A percentile compares a stretch with the other conserved stretches of the same genome.
phyloP scores from a whole-genome alignment of 1,140 invertebrate genomes.

The Scaptodrosophila lebanonensis region DNA sequence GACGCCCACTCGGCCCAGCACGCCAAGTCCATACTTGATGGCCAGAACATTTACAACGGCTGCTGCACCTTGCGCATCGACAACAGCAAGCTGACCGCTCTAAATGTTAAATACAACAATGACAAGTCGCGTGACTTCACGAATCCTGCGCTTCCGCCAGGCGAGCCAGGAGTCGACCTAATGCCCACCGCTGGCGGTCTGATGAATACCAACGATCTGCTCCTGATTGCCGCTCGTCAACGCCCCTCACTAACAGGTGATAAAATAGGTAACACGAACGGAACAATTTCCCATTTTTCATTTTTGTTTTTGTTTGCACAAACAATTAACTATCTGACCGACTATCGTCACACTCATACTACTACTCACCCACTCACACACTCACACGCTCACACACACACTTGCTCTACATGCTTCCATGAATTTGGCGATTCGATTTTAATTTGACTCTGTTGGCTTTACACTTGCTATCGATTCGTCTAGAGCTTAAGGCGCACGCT shows the following conservation, averaged over 20 bases:
- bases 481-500: constrained; percentile 50
- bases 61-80: constrained; percentile 99
- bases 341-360: neutral
- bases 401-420: neutral
- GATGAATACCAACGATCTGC: constrained; percentile 80
- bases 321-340: too few relatives aligned
- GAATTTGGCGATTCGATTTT: constrained; percentile 27
- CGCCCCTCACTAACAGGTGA: constrained; percentile 80
- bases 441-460: constrained; percentile 31
- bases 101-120: constrained; percentile 99
- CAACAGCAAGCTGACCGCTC: constrained; percentile 97
- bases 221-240: constrained; percentile 83
- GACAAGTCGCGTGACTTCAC: constrained; percentile 99
- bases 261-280: constrained; percentile 77
- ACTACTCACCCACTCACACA: neutral
- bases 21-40: constrained; percentile 96
- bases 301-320: constrained; percentile 29
- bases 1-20: constrained; percentile 97
- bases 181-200: constrained; percentile 81
- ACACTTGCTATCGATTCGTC: constrained; percentile 66
- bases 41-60: constrained; percentile 99
- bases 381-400: neutral
- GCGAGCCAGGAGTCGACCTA: constrained; percentile 86
- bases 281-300: constrained; percentile 67
- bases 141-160: constrained; percentile 96